Evolutionary conservation across 1,140 invertebrate species (phyloP), one percentile per base, ranked within the genome.

Genomic region (Melitaea cinxia): DNA sequence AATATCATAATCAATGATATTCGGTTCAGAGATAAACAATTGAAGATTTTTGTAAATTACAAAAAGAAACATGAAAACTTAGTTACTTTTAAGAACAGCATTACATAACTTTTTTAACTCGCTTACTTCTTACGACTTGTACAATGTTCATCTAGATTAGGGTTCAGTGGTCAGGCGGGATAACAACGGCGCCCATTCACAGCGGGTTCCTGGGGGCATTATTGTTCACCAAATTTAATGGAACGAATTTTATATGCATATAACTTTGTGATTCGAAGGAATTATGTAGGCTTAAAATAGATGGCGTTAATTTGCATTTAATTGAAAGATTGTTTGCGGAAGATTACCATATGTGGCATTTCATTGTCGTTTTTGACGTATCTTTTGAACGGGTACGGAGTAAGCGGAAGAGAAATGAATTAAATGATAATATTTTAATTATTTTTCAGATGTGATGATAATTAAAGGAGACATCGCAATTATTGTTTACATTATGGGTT

Each of bases 171-270:
- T 72, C 70, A 69, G 52, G 35, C 59, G 62, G 67, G 67, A 70
- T 70, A 73, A 68, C 72, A 68, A 49, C 67, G 28, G 53, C 14
- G 71, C 33, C 68, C 37, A 68, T 70, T 70, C 68, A 73, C 47
- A 64, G 65, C 58, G 68, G 68, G 55, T 59, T 70, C 72, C 72
- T 63, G 45, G 45, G 67, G 71, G 71, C 67, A 68, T 70, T 70
- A 68, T 73, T 73, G 65, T 73, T 70, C 68, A 62, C 65, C 72
- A 73, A 73, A 73, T 73, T 70, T 73, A 73, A 73, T 73, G 72
- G 68, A 70, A 70, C 68, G 54, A 71, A 65, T 74, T 71, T 68
- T 71, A 64, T 73, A 68, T 63, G 47, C 26, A 70, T 65, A 70
- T 70, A 65, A 70, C 60, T 57, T 62, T 61, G 70, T 70, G 65